Percentiles rank a stretch among this genome's conserved stretches.
Conservation (phyloP, 2,888 invertebrate genomes). For the Acanthosepion pharaonis region DNA sequence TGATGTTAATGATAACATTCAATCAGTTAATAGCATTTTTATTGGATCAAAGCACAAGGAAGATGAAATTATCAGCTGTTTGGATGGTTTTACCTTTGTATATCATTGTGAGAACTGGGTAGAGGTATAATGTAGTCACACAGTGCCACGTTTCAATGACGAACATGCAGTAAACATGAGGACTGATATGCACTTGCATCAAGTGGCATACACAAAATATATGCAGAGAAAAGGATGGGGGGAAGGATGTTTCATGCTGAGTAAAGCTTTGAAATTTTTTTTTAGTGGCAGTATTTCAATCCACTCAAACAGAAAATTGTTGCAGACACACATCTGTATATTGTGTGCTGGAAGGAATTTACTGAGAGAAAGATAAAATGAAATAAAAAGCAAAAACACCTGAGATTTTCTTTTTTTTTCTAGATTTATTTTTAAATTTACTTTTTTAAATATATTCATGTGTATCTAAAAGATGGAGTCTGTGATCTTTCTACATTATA, state of each 20-base stretch:
- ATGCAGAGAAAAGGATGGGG: not conserved
- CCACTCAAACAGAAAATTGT: not conserved
- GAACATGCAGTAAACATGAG: not conserved
- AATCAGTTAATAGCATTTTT: not conserved
- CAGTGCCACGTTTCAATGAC: not conserved
- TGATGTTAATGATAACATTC: conserved; percentile 15
- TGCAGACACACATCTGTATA: not conserved
- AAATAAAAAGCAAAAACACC: not conserved
- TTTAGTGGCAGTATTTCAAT: not conserved
- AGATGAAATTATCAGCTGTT: conserved; percentile 25
- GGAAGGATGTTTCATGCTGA: not conserved
- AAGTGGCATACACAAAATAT: not conserved
- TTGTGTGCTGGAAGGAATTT: not conserved
- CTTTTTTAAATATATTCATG: no score
- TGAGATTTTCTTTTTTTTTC: not conserved
- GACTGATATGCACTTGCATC: not conserved
- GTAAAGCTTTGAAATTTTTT: not conserved
- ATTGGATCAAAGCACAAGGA: conserved; percentile 16
- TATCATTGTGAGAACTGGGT: not conserved
- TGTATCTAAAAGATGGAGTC: no score
- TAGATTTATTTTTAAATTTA: no score
- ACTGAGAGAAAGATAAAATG: not conserved
- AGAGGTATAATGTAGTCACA: not conserved
- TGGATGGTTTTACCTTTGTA: not conserved
- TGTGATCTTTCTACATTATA: no score